phyloP scores from a whole-genome alignment of 30 jellyfish, hydroid and myxozoan genomes.

The Hydra vulgaris region DNA sequence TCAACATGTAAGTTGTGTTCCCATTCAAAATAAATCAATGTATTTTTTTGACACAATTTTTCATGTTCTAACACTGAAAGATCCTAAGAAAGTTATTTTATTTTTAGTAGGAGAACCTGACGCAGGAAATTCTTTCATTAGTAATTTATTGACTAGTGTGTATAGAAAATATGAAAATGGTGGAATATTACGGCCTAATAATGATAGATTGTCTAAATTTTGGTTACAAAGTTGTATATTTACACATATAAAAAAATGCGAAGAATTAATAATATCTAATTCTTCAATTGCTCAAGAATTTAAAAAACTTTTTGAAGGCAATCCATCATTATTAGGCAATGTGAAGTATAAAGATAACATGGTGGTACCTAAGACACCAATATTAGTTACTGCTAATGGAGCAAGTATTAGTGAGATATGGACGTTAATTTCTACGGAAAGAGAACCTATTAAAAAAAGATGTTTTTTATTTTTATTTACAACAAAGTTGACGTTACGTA shows the following conservation, averaged over 20 bases:
- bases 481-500: no score
- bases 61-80: no score
- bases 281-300: neutral
- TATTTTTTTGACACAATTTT: no score
- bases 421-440: neutral
- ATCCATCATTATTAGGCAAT: neutral
- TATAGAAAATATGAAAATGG: no score
- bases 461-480: neutral
- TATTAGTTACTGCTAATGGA: neutral
- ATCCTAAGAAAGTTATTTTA: no score
- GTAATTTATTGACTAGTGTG: no score
- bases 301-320: neutral
- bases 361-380: neutral
- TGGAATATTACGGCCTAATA: neutral
- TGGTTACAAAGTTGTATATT: neutral
- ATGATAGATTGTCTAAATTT: neutral
- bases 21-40: no score
- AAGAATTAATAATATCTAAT: neutral
- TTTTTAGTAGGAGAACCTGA: no score
- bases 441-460: neutral
- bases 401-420: neutral
- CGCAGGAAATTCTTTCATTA: no score
- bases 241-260: neutral
- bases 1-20: no score
- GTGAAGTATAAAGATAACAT: neutral